Base-by-base conservation (phyloP, 2,797 vertebrate genomes). In the Urosaurus nigricauda region DNA sequence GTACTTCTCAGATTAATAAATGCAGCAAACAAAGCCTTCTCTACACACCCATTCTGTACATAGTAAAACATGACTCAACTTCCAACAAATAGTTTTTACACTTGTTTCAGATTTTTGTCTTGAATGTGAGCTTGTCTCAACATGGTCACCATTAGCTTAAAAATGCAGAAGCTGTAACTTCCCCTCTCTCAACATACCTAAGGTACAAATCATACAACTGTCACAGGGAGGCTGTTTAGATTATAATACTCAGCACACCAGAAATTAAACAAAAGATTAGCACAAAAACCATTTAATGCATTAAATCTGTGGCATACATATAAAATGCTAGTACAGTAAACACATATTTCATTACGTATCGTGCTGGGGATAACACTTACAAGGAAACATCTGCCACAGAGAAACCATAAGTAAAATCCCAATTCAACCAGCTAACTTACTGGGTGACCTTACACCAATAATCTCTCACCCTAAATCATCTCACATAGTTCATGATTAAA, bases 131-230 rank as follows among this genome's bases (percentile, higher is more conserved):
- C 93, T 83, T 89, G 93, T 90, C 90, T 83, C 87, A 81, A 94
- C 92, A 94, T 87, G 83, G 92, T 75, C n/a, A 84, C 47, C 81
- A 93, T 58, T 88, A 93, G 82, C 81, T 94, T 91, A 83, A 84
- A 94, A 96, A 96, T 87, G 93, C 88, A 94, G 92, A 96, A 96
- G 91, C 92, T 86, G 35, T 82, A 80, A 95, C 92, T 95, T 96
- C 94, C 94, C 93, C 86, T 86, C 65, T 80, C 68, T 90, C 80
- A 90, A 87, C 58, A 86, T 21, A 7, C 43, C 92, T 24, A 88
- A 88, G 79, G 84, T 65, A 93, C 73, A 82, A 8, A 87, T 73
- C 84, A 85, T 84, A 93, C 63, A 35, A 85, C 82, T 93, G 53
- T 89, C 47, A 63, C 56, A 63, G 47, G 73, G 32, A 37, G 32